These are phyloP conservation scores for Polyommatus iphigenia DNA, from an alignment of 2,888 invertebrate genomes.

Conservation along the genomic window DNA sequence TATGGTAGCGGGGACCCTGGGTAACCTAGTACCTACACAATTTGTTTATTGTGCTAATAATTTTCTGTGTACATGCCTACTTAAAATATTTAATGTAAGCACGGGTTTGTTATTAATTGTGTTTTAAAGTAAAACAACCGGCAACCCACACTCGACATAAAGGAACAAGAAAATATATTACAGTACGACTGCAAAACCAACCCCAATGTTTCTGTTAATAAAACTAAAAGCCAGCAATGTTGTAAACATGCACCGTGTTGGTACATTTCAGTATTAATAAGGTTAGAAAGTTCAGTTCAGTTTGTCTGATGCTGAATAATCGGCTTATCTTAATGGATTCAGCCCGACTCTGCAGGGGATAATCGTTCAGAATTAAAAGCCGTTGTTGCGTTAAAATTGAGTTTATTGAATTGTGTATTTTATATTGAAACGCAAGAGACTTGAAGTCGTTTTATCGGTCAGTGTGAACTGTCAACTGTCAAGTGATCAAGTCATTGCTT, in stretches of 20 bases:
- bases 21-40: no score
- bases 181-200: background rate
- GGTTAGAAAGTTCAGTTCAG: slow-evolving; percentile 31
- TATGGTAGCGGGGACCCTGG: no score
- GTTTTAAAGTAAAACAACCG: no score
- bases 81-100: no score
- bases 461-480: no score
- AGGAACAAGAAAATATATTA: no score
- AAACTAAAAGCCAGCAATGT: background rate
- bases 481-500: no score
- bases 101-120: no score
- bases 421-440: background rate
- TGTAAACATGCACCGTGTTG: background rate
- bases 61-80: no score
- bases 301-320: slow-evolving; percentile 32
- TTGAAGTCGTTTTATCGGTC: no score
- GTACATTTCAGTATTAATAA: slow-evolving; percentile 21
- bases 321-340: slow-evolving; percentile 36
- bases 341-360: slow-evolving; percentile 28
- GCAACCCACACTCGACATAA: no score
- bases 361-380: slow-evolving; percentile 24
- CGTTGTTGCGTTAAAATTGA: slow-evolving; percentile 25
- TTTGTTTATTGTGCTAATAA: no score
- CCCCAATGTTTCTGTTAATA: background rate
- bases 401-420: slow-evolving; percentile 15